phyloP scores from a whole-genome alignment of 2,113 vertebrate species.

The Otis tarda region DNA sequence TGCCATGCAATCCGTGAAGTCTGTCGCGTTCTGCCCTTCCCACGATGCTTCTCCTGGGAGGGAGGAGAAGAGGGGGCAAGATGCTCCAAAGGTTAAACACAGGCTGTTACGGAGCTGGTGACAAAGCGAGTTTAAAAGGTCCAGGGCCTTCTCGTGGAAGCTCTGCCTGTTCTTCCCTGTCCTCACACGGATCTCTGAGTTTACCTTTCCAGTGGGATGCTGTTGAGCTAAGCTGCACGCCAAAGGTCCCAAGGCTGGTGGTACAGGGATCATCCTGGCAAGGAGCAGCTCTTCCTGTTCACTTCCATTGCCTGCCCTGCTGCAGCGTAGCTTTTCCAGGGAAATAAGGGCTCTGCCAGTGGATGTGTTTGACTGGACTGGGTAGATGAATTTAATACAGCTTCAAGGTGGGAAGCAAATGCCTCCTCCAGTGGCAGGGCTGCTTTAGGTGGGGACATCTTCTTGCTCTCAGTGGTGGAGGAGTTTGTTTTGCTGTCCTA shows the following conservation, averaged over 20 bases:
- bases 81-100: neutral
- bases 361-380: neutral
- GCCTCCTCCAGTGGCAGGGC: neutral
- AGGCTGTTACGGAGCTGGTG: neutral
- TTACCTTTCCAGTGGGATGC: neutral
- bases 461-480: neutral
- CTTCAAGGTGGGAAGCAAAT: neutral
- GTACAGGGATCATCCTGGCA: neutral
- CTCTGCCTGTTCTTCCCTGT: rapidly evolving
- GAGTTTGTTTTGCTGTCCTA: neutral
- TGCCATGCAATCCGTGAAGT: neutral
- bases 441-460: neutral
- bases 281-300: neutral
- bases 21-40: neutral
- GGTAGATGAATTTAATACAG: rapidly evolving
- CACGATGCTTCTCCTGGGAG: neutral
- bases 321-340: neutral
- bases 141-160: neutral
- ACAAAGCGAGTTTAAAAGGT: neutral
- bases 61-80: neutral
- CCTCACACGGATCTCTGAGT: neutral
- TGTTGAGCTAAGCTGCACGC: neutral
- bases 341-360: neutral
- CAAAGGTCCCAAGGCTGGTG: neutral
- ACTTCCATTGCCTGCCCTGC: neutral